Conservation (phyloP, 2,113 vertebrate species). For the Oncorhynchus nerka region DNA sequence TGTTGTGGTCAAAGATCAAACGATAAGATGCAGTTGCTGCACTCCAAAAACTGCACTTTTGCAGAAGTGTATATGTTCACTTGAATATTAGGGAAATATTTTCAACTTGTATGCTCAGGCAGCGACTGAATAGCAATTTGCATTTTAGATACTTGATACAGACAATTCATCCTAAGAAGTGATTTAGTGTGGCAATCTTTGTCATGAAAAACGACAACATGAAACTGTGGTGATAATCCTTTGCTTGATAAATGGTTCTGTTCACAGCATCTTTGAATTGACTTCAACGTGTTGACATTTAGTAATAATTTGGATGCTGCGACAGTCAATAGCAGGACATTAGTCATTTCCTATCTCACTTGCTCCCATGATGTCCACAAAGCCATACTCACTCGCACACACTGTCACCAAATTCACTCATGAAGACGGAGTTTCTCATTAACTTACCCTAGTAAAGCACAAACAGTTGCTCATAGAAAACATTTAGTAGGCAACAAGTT, state of each 20-base stretch:
- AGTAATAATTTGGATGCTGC: constrained; percentile 35
- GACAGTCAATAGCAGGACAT: constrained; percentile 38
- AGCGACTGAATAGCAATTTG: constrained; percentile 10
- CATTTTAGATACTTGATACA: background rate
- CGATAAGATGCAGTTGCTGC: too few relatives aligned
- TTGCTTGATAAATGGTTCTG: constrained; percentile 42
- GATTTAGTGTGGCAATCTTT: background rate
- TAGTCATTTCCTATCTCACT: constrained; percentile 43
- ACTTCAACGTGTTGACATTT: constrained; percentile 47
- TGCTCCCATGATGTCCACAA: constrained; percentile 5
- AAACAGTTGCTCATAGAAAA: background rate
- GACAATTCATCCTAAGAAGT: constrained; percentile 3
- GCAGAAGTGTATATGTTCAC: too few relatives aligned
- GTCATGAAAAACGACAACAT: background rate
- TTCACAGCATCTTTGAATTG: constrained; percentile 8
- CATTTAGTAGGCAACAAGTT: background rate
- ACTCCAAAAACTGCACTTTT: too few relatives aligned
- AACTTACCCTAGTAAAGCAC: constrained; percentile 1
- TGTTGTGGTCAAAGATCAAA: too few relatives aligned
- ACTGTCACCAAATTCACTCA: background rate
- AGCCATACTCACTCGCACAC: background rate
- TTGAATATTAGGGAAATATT: background rate
- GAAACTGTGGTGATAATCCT: background rate
- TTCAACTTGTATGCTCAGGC: constrained; percentile 6
- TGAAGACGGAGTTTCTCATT: constrained; percentile 19